Evolutionary conservation across 2,113 vertebrate species (phyloP).

Genomic region (Steatornis caripensis): DNA sequence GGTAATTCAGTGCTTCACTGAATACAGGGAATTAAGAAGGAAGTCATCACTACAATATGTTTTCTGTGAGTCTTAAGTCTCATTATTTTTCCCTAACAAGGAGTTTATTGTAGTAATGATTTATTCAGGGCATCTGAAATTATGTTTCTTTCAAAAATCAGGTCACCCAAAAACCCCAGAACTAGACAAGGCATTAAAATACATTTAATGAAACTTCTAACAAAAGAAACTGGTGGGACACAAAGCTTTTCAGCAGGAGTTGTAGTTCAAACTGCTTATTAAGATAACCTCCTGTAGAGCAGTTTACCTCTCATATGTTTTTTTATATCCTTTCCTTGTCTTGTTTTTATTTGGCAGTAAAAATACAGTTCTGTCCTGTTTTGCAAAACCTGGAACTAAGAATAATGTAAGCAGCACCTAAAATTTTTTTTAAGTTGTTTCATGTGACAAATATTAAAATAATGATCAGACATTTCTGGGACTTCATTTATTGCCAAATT

Average conservation of each 20-base stretch:
- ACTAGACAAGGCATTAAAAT: constrained; percentile 60
- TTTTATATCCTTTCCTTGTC: not conserved
- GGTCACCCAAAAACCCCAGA: constrained; percentile 57
- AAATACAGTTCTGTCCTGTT: constrained; percentile 10
- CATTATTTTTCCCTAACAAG: constrained; percentile 17
- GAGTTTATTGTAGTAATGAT: constrained; percentile 36
- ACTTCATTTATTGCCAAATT: not conserved
- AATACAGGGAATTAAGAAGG: not conserved
- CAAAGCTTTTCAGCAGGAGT: constrained; percentile 31
- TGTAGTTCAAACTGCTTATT: constrained; percentile 57
- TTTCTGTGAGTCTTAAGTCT: not conserved
- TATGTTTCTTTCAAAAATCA: constrained; percentile 60
- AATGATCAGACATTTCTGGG: not conserved
- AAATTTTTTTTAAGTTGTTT: not conserved
- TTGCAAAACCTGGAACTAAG: constrained; percentile 15
- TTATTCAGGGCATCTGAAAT: constrained; percentile 61
- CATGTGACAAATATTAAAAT: not conserved
- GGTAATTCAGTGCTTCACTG: not conserved
- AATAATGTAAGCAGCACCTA: not conserved
- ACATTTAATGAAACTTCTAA: constrained; percentile 61
- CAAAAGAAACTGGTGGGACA: constrained; percentile 42
- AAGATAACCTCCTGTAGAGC: constrained; percentile 48
- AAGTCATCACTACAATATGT: not conserved
- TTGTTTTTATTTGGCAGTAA: constrained; percentile 49
- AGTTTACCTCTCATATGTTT: constrained; percentile 9